Base-by-base conservation (phyloP, 2,113 vertebrate species). In the Sapajus apella region DNA sequence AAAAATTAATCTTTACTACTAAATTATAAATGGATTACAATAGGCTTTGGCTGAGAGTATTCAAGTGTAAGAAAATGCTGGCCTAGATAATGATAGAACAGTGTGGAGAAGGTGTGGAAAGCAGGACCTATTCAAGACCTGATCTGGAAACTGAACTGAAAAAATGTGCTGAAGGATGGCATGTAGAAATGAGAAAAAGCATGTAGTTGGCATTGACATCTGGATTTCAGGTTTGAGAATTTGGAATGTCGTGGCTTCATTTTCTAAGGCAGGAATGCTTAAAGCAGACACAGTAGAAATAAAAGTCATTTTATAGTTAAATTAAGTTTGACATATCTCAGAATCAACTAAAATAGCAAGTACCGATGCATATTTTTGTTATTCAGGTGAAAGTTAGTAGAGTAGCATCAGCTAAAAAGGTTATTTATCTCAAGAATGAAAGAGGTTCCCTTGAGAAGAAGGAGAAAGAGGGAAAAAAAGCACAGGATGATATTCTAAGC, bases 31-130 rank as follows among this genome's bases (percentile, higher is more conserved):
- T 81, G 2, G 5, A 40, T 23, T 37, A n/a, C 8, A 20, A 23
- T n/a, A 9, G 43, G 3, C 1, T 45, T n/a, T 90, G 47, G n/a
- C 9, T 83, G 83, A 80, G 4, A 37, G 1, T 23, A 52, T 87
- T 32, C 11, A 70, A n/a, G 13, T 21, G 2, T 75, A 10, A 96
- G n/a, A 86, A 94, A 68, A 72, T 73, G 6, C 21, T 77, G 20
- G 0, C 14, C 9, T 77, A 20, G 2, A 32, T 89, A n/a, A 32
- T 35, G 5, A 37, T 30, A 45, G 2, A 1, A 25, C 4, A 14
- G 37, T 6, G 1, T 25, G 23, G 61, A 64, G 13, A 30, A 30
- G 23, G 5, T 47, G 0, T 7, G 90, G 43, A 92, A 10, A 92
- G 18, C 6, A 77, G 8, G 20, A 55, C 3, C 25, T 16, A 8